A percentile compares a stretch with the other conserved stretches of the same genome.
Conservation (phyloP, 2,797 vertebrate genomes). For the Eupleurogrammus muticus region DNA sequence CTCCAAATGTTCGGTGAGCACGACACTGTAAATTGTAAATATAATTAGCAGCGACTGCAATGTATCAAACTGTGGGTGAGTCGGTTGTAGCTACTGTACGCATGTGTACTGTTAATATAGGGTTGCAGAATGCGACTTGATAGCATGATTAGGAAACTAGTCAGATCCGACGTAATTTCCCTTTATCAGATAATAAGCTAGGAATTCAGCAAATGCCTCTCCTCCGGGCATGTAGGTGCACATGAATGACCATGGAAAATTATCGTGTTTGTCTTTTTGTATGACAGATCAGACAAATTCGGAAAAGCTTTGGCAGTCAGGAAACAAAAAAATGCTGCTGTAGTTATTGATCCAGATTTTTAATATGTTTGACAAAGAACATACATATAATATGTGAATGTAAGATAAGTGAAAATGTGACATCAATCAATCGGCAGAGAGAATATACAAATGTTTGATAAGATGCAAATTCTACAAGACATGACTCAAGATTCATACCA, state of each 20-base stretch:
- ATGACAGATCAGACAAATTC: slow-evolving; percentile 11
- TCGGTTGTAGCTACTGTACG: background rate
- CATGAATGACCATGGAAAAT: slow-evolving; percentile 41
- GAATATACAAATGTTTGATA: background rate
- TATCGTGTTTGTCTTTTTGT: slow-evolving; percentile 33
- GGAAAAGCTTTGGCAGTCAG: slow-evolving; percentile 15
- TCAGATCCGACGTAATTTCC: slow-evolving; percentile 30
- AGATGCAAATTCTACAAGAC: too few relatives aligned
- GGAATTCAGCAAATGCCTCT: slow-evolving; percentile 19
- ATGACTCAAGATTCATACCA: too few relatives aligned
- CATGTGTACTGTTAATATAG: slow-evolving; percentile 6
- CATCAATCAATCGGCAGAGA: background rate
- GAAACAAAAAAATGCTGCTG: slow-evolving; percentile 20
- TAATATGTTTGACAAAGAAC: slow-evolving; percentile 29
- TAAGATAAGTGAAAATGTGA: background rate
- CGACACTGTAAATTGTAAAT: slow-evolving; percentile 28
- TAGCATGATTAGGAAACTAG: slow-evolving; percentile 9
- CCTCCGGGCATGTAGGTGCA: slow-evolving; percentile 25
- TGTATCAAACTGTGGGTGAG: background rate
- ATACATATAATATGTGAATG: slow-evolving; percentile 12
- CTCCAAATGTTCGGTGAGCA: slow-evolving; percentile 24
- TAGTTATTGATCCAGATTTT: slow-evolving; percentile 25
- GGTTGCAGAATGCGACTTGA: slow-evolving; percentile 1
- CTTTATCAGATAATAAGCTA: slow-evolving; percentile 22
- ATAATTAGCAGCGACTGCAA: slow-evolving; percentile 5